Base-by-base conservation (phyloP, 1,140 invertebrate genomes). In the Temnothorax nylanderi region DNA sequence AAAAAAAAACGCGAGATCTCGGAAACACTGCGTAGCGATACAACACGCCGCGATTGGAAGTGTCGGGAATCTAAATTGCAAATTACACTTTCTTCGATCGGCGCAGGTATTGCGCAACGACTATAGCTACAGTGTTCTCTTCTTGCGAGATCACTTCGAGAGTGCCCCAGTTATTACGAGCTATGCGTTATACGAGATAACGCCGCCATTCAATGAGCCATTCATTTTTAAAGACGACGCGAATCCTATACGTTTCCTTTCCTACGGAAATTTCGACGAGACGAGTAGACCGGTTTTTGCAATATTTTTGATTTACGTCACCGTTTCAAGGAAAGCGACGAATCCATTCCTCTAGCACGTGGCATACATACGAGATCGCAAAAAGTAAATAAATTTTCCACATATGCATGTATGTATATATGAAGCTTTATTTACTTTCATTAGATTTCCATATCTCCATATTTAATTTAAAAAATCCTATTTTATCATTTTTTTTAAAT, bases 81-180 rank as follows among this genome's bases (percentile, higher is more conserved):
- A 75, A 84, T 84, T 49, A 32, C 13, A 84, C 80, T 84, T 84
- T 84, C 80, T 84, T 84, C 69, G 80, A 84, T 84, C 69, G 69
- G 16, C 41, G 41, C 7, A n/a, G 80, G 11, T 62, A 75, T 84
- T 84, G 13, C 80, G 32, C 54, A 84, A 84, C 69, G 54, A 49
- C 65, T 60, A 2, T 41, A 82, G 18, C 37, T 41, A 44, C 80
- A 80, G 51, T 80, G 54, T 76, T 87, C 34, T 86, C 65, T 41
- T 85, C 85, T 82, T 85, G 75, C 80, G 76, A 89, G 75, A 86
- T 69, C 65, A 51, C 71, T 67, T 72, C 78, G 32, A 60, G 74
- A 58, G 26, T 58, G 80, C 41, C 80, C 80, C 56, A 75, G 44
- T 84, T 84, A 74, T 60, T 84, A 58, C 2, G 67, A 74, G 26